Percentiles rank a stretch among this genome's conserved stretches.
Conservation (phyloP, 2,888 invertebrate genomes). For the Harpalus rufipes region DNA sequence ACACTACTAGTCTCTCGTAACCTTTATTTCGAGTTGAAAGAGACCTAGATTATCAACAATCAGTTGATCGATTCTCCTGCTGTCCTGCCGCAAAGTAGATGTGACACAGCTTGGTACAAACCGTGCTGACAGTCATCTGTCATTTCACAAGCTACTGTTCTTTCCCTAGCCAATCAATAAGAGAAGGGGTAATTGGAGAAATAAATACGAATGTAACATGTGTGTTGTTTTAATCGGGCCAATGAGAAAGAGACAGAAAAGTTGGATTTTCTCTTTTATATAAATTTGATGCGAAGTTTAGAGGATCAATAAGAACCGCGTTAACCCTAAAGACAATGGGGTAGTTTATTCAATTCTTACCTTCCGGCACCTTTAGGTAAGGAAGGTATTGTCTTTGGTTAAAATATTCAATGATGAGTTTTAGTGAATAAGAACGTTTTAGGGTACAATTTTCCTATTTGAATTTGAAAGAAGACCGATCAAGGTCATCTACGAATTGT, state of each 20-base stretch:
- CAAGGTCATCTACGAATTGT: no score
- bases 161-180: neutral
- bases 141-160: neutral
- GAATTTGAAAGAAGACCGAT: no score
- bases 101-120: neutral
- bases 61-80: neutral
- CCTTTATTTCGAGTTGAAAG: neutral
- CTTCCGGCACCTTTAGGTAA: no score
- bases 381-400: no score
- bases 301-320: no score
- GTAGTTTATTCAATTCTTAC: no score
- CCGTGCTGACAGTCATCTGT: constrained; percentile 1
- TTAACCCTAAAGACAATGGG: no score
- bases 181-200: neutral
- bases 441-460: no score
- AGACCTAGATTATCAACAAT: neutral
- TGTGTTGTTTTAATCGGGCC: neutral
- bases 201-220: neutral
- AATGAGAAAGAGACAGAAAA: neutral
- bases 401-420: no score
- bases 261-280: neutral
- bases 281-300: neutral
- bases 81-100: neutral
- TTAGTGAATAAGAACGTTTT: no score
- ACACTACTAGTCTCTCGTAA: neutral